Evolutionary conservation across 2,888 invertebrate genomes (phyloP), one percentile per base, ranked within the genome.

Genomic region (Chaitophorus viminalis): DNA sequence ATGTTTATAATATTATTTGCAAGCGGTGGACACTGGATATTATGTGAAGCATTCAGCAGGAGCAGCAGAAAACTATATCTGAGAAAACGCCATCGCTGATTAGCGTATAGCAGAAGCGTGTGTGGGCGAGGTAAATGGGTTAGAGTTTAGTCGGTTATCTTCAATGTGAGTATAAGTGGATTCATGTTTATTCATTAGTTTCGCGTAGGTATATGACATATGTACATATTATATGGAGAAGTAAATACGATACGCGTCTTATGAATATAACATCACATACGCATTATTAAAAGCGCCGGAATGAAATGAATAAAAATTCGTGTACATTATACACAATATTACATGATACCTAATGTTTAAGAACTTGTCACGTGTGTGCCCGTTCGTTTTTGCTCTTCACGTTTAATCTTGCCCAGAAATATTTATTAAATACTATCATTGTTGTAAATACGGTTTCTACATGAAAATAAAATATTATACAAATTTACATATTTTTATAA

Each of bases 401-500:
- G 65, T 65, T 25, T n/a, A 65, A 65, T 65, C n/a, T 8, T 8
- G n/a, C 65, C 3, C n/a, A n/a, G 6, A 68, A 29, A 68, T 29
- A 3, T 68, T 29, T 68, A 11, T 25, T 25, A 68, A 68, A 68
- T 11, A 8, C 54, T 1, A 21, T 54, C 25, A 21, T 25, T 6
- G 60, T 68, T 29, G 68, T n/a, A 29, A n/a, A 25, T 29, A 68
- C 29, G 29, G 68, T 29, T n/a, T 29, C 1, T 9, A 68, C 4
- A 60, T 9, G 25, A 29, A 68, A 68, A n/a, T 18, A 36, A 60
- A 78, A 72, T 36, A 25, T 8, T 1, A 36, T 21, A 72, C 18
- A n/a, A 65, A 79, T 79, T 79, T 65, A 65, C 79, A 79, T 65
- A 79, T 79, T 36, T 36, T 79, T 18, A 18, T 60, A 79, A 78